phyloP scores from a whole-genome alignment of 1,140 invertebrate genomes.

The Medauroidea extradentata region DNA sequence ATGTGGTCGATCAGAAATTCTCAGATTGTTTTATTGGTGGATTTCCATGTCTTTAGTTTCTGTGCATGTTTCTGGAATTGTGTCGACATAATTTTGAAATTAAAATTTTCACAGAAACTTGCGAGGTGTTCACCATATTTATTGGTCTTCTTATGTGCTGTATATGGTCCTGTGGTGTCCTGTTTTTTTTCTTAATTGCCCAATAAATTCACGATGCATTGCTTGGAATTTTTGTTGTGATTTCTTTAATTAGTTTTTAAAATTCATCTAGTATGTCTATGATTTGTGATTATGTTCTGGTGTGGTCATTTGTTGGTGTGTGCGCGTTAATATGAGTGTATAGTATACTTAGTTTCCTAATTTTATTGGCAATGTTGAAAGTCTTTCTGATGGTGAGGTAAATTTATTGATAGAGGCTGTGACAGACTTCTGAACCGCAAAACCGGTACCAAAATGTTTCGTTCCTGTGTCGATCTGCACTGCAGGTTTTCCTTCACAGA shows the following conservation, averaged over 20 bases:
- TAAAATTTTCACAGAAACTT: neutral
- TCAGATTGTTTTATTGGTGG: neutral
- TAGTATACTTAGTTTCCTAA: slow-evolving; percentile 12
- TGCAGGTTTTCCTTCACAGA: slow-evolving; percentile 9
- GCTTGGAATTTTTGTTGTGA: slow-evolving; percentile 11
- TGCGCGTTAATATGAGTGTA: slow-evolving; percentile 17
- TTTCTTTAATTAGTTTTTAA: slow-evolving; percentile 10
- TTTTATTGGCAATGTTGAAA: slow-evolving; percentile 8
- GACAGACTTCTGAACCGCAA: slow-evolving; percentile 8
- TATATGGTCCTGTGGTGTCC: neutral
- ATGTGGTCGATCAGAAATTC: neutral
- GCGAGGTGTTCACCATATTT: neutral
- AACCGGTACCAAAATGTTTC: slow-evolving; percentile 14
- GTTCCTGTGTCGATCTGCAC: slow-evolving; percentile 2
- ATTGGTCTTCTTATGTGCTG: neutral
- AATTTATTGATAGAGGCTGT: slow-evolving; percentile 13
- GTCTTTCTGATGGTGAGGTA: slow-evolving; percentile 17
- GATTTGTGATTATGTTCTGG: slow-evolving; percentile 11
- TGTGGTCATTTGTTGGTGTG: slow-evolving; percentile 13
- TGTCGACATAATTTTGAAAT: too few species aligned
- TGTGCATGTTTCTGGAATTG: slow-evolving; percentile 3
- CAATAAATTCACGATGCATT: neutral
- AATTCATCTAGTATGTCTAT: slow-evolving; percentile 14
- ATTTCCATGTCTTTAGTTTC: slow-evolving; percentile 1
- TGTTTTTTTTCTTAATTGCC: neutral